phyloP scores from a whole-genome alignment of 2,888 invertebrate species.

The Listrodromus nycthemerus region DNA sequence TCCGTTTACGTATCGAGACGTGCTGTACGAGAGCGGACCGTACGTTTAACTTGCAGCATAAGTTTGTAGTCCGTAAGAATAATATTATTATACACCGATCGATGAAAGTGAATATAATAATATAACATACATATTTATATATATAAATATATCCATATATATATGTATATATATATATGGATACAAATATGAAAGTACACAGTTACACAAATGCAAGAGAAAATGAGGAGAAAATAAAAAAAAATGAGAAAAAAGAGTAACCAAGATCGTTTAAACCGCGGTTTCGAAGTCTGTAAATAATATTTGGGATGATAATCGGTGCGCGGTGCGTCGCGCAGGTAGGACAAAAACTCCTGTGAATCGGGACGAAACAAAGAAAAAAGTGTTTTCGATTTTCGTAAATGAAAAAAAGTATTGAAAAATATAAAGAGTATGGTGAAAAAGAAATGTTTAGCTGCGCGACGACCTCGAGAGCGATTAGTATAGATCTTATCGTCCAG shows the following conservation, averaged over 20 bases:
- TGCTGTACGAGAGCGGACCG: neutral
- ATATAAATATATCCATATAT: neutral
- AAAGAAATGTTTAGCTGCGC: neutral
- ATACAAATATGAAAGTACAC: slow-evolving; percentile 37
- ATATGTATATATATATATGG: slow-evolving; percentile 15
- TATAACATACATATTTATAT: slow-evolving; percentile 19
- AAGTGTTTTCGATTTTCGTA: neutral
- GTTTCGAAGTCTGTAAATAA: slow-evolving; percentile 36
- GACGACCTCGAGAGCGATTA: slow-evolving; percentile 31
- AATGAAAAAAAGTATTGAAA: neutral
- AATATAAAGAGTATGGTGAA: neutral
- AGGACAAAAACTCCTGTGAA: neutral
- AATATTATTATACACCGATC: slow-evolving; percentile 29
- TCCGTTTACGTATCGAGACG: slow-evolving; percentile 35
- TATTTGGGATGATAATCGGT: slow-evolving; percentile 3
- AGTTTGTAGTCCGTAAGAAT: slow-evolving; percentile 26
- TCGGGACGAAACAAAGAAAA: neutral
- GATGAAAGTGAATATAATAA: slow-evolving; percentile 34
- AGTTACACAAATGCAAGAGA: slow-evolving; percentile 30
- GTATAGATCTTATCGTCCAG: slow-evolving; percentile 34
- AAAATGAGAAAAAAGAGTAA: neutral
- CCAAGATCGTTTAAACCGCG: slow-evolving; percentile 26
- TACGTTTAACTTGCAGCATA: slow-evolving; percentile 27
- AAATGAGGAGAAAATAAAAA: neutral
- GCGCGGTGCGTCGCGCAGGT: slow-evolving; percentile 7